Evolutionary conservation across 2,888 invertebrate genomes (phyloP), one percentile per base, ranked within the genome.

Genomic region (Dasypolia templi): DNA sequence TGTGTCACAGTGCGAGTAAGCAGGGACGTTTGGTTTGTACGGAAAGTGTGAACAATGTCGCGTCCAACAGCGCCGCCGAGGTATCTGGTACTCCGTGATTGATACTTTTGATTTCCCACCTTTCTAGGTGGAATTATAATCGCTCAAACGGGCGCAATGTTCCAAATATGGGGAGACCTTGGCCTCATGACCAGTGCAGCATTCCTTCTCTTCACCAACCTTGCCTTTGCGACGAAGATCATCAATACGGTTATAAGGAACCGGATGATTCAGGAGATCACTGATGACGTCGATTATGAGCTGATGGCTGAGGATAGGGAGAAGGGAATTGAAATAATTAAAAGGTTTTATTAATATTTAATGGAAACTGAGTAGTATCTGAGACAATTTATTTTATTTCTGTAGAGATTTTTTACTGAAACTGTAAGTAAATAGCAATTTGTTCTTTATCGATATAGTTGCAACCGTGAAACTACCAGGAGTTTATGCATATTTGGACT

Each of bases 81-180:
- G n/a, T 6, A n/a, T 32, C 29, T 29, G 17, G 0, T 63, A n/a
- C n/a, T 32, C 32, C n/a, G 32, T 32, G 49, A 32, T 32, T n/a
- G n/a, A 19, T 19, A 32, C n/a, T n/a, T 53, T n/a, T 17, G 1
- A n/a, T 35, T 35, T 19, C 17, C 35, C 7, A 17, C 19, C 2
- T 3, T 77, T 77, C 14, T 17, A 93, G 94, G 95, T 19, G 87
- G 91, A 19, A 93, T 93, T 72, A 78, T 94, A 6, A 84, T 94
- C 9, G 90, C 93, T 0, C 96, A 96, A 89, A 80, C 92, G 0
- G 92, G 93, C 0, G 95, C 95, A 76, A 85, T 97, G 72, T 81
- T 92, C 35, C 85, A 91, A 72, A 92, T 95, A 6, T 94, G 95
- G 94, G 95, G 95, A 0, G 86, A 95, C 78, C 70, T 95, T 3